Conservation (phyloP, 23 tunicate species). For the Aplidium turbinatum region DNA sequence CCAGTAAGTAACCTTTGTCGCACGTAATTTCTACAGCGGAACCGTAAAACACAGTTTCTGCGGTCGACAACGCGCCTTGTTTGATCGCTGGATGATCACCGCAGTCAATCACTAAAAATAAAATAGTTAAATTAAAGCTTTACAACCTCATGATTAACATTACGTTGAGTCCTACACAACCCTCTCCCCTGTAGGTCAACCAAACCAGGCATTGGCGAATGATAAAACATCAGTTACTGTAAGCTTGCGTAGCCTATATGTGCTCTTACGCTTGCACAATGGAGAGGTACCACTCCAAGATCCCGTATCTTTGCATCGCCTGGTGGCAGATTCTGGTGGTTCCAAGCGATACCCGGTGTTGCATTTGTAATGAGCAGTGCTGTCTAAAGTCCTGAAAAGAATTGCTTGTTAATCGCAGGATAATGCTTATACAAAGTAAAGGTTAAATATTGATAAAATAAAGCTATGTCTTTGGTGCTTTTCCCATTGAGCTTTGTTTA, state of each 20-base stretch:
- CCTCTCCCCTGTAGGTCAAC: no score
- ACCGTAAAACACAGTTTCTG: constrained; percentile 14
- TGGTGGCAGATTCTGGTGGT: constrained; percentile 34
- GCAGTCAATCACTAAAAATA: constrained; percentile 56
- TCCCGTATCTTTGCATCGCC: constrained; percentile 63
- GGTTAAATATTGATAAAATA: no score
- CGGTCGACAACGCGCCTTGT: constrained; percentile 25
- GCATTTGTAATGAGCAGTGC: constrained; percentile 54
- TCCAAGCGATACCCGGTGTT: constrained; percentile 58
- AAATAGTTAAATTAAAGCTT: no score
- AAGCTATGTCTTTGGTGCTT: no score
- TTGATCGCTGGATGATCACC: constrained; percentile 46
- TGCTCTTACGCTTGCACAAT: constrained; percentile 51
- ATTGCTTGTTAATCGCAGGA: not conserved
- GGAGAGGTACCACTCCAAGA: constrained; percentile 78
- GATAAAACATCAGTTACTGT: no score
- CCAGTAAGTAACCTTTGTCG: constrained; percentile 41
- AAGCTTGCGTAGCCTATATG: not conserved
- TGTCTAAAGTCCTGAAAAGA: constrained; percentile 56
- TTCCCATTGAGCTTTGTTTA: no score
- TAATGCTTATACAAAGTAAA: no score
- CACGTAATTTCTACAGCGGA: constrained; percentile 34
- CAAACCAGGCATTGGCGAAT: no score
- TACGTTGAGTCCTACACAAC: no score
- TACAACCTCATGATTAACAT: no score